A percentile compares a stretch with the other conserved stretches of the same genome.
Evolutionary conservation across 1,140 invertebrate species (phyloP).

Genomic region (Caenorhabditis remanei): DNA sequence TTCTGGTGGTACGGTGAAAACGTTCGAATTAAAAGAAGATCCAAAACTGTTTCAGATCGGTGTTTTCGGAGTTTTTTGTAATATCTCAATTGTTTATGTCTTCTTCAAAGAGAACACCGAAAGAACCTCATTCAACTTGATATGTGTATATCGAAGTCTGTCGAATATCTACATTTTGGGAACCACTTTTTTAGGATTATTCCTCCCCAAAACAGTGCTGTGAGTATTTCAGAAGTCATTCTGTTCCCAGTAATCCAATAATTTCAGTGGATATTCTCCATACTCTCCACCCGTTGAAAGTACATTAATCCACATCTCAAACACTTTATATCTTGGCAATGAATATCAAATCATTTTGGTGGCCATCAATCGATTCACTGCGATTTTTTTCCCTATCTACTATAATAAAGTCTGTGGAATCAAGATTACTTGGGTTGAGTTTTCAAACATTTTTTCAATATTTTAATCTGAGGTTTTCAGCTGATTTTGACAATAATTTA

Average conservation of each 20-base stretch:
- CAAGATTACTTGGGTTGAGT: neutral
- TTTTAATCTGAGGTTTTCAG: neutral
- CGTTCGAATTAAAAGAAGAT: neutral
- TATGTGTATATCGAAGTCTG: neutral
- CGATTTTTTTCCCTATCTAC: neutral
- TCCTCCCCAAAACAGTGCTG: conserved; percentile 11
- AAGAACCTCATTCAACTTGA: conserved; percentile 13
- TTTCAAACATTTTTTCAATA: neutral
- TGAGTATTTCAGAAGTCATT: neutral
- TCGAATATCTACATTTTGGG: conserved; percentile 10
- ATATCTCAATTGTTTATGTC: neutral
- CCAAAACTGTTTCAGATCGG: neutral
- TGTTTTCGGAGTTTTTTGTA: neutral
- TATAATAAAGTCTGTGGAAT: neutral
- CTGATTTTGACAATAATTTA: neutral
- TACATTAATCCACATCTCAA: conserved; percentile 8
- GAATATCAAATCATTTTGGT: conserved; percentile 16
- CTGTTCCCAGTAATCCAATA: neutral
- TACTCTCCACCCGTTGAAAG: neutral
- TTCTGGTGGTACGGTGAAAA: neutral
- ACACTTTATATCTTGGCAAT: neutral
- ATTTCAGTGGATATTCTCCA: neutral
- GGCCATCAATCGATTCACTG: neutral
- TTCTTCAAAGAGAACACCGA: neutral
- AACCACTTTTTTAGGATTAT: neutral